Conservation (phyloP, 2,113 vertebrate genomes). For the Macroglossus sobrinus region DNA sequence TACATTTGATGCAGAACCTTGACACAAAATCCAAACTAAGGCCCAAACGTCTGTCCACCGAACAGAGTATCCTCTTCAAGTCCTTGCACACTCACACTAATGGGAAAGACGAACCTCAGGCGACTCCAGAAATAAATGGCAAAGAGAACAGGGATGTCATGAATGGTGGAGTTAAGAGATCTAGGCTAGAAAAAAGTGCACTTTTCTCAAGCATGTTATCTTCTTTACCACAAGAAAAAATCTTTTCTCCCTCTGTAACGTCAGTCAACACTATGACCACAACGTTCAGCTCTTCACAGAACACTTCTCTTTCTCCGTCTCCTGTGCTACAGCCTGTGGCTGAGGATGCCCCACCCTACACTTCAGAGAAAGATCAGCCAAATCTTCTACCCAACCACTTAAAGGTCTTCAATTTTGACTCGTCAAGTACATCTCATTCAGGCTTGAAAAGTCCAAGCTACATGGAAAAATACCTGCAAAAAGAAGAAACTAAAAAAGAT, state of each 20-base stretch:
- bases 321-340: slow-evolving; percentile 61
- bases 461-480: slow-evolving; percentile 86
- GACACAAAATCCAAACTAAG: slow-evolving; percentile 80
- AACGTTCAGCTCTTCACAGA: slow-evolving; percentile 76
- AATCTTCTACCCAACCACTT: background rate
- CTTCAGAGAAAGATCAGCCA: slow-evolving; percentile 68
- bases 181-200: slow-evolving; percentile 90
- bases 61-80: slow-evolving; percentile 89
- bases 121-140: slow-evolving; percentile 63
- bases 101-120: slow-evolving; percentile 54
- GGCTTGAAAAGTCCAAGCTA: slow-evolving; percentile 83
- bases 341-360: slow-evolving; percentile 59
- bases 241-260: slow-evolving; percentile 80
- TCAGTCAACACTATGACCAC: slow-evolving; percentile 77
- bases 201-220: slow-evolving; percentile 91
- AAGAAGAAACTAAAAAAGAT: slow-evolving; percentile 75
- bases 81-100: slow-evolving; percentile 70
- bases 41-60: slow-evolving; percentile 84
- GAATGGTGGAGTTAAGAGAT: slow-evolving; percentile 81
- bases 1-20: slow-evolving; percentile 85
- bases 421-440: slow-evolving; percentile 76
- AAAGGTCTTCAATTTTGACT: slow-evolving; percentile 70
- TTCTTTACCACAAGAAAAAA: slow-evolving; percentile 79
- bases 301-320: slow-evolving; percentile 60
- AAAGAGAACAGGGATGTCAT: slow-evolving; percentile 72